Percentiles rank a stretch among this genome's conserved stretches.
These are phyloP conservation scores for Scalopus aquaticus DNA, from an alignment of 2,113 vertebrate genomes.

Conservation along the genomic window DNA sequence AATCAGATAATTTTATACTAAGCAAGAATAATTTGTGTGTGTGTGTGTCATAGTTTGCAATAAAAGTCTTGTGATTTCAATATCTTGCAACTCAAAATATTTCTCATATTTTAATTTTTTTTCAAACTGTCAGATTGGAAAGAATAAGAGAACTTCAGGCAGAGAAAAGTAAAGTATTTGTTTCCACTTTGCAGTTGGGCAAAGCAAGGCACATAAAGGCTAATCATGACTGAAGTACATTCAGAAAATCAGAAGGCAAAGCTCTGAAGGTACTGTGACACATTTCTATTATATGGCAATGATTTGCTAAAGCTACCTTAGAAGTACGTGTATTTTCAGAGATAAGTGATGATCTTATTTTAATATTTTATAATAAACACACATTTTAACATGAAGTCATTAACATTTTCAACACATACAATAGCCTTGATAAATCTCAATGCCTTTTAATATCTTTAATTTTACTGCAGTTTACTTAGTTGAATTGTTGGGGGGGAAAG, in stretches of 20 bases:
- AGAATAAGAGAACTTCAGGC: neutral
- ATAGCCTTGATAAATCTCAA: neutral
- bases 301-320: neutral
- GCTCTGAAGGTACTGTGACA: neutral
- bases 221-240: neutral
- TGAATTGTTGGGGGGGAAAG: too few relatives aligned
- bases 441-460: neutral
- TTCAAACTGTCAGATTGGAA: constrained; percentile 33
- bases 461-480: neutral
- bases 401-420: constrained; percentile 34
- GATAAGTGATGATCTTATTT: neutral
- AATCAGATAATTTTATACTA: constrained; percentile 26
- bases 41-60: neutral
- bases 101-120: constrained; percentile 61
- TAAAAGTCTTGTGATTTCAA: constrained; percentile 32
- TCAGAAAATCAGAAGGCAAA: neutral
- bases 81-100: constrained; percentile 39
- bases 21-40: constrained; percentile 38
- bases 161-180: neutral
- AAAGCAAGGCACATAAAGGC: constrained; percentile 21
- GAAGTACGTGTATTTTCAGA: neutral
- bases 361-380: constrained; percentile 8
- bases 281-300: neutral
- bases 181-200: neutral
- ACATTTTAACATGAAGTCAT: constrained; percentile 26